A percentile compares a stretch with the other conserved stretches of the same genome.
Conservation (phyloP, 2,797 vertebrate genomes). For the Falco columbarius region DNA sequence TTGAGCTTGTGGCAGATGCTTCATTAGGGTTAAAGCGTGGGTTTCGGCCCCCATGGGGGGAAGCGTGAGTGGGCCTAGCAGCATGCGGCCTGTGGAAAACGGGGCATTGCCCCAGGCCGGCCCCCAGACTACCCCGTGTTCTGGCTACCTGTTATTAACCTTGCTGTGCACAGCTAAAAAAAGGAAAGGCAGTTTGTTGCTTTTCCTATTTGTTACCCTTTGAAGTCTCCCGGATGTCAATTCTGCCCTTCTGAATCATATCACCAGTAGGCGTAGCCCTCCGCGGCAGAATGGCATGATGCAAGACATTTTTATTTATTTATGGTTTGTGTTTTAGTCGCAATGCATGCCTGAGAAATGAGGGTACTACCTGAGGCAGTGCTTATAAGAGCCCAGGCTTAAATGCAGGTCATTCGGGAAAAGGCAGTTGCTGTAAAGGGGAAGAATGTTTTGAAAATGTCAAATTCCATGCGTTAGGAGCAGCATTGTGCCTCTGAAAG, state of each 20-base stretch:
- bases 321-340: not conserved
- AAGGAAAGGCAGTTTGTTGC: too few relatives aligned
- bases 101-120: fast-evolving
- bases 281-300: not conserved
- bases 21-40: fast-evolving
- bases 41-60: not conserved
- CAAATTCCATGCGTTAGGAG: not conserved
- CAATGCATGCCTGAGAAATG: not conserved
- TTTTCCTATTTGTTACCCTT: not conserved
- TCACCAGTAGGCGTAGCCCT: not conserved
- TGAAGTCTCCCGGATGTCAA: not conserved
- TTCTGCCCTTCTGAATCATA: not conserved
- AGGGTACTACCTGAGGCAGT: slow-evolving; percentile 12
- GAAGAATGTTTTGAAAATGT: not conserved
- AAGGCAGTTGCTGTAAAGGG: not conserved
- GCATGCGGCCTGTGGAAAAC: fast-evolving
- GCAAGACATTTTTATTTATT: not conserved
- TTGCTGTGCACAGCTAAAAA: fast-evolving
- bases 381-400: not conserved
- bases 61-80: not conserved
- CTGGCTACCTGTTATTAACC: fast-evolving
- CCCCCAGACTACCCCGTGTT: not conserved
- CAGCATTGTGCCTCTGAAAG: fast-evolving
- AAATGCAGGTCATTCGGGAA: slow-evolving; percentile 35
- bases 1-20: too few relatives aligned